Percentiles rank a stretch among this genome's conserved stretches.
These are phyloP conservation scores for Nicator chloris DNA, from an alignment of 2,113 vertebrate genomes.

Conservation along the genomic window DNA sequence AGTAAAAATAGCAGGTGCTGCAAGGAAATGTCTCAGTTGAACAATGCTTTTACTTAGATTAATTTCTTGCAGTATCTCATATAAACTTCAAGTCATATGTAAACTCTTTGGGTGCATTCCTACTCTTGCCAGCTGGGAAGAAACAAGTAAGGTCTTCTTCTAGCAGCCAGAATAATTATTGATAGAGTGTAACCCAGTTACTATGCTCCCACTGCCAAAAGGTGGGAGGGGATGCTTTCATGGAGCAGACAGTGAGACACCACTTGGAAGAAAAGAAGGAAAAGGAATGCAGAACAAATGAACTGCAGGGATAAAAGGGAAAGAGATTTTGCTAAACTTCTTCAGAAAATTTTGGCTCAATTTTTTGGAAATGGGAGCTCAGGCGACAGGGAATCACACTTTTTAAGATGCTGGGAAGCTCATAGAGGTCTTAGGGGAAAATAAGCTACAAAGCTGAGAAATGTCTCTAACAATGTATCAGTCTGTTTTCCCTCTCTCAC, in stretches of 20 bases:
- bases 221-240: not conserved
- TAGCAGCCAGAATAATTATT: not conserved
- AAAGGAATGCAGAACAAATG: not conserved
- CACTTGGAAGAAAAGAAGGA: not conserved
- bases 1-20: not conserved
- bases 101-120: not conserved
- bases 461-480: not conserved
- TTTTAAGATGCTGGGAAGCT: not conserved
- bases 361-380: not conserved
- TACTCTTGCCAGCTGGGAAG: not conserved
- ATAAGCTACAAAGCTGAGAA: not conserved
- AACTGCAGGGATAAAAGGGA: not conserved
- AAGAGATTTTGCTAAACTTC: not conserved
- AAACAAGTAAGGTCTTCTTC: not conserved
- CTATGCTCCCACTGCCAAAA: not conserved
- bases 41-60: not conserved
- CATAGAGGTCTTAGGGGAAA: not conserved
- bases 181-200: not conserved
- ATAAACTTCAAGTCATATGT: not conserved
- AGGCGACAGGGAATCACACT: not conserved
- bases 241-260: not conserved
- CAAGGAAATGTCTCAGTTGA: not conserved
- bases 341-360: not conserved
- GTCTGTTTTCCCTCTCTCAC: not conserved
- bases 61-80: not conserved